Evolutionary conservation across 2,888 invertebrate species (phyloP), one percentile per base, ranked within the genome.

Genomic region (Hypena proboscidalis): DNA sequence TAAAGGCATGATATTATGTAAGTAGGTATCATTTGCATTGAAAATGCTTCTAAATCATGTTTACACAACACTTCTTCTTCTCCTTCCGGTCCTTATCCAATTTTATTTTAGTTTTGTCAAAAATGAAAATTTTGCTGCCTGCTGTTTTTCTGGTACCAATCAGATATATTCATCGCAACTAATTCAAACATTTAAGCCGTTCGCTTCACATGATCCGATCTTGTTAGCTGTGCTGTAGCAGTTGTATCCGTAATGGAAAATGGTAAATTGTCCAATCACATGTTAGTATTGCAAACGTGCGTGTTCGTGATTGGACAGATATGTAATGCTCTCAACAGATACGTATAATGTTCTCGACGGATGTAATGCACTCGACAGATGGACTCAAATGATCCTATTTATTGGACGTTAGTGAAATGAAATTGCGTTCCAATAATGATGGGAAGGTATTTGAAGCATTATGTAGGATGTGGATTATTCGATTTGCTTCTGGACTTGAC

Each of bases 211-310:
- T 58, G 62, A 67, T 58, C 49, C 39, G 27, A 60, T 58, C 69
- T 69, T 66, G 74, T 74, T 70, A 70, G 47, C 40, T 54, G 45
- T 42, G 43, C 43, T 64, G 70, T 71, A 68, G 70, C 45, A 60
- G 64, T 65, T 50, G 49, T 60, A 58, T 56, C 52, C 48, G 56
- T 70, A 70, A 77, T 78, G 67, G 70, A 62, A 70, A 70, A 70
- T 66, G 61, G 70, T 70, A 80, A 81, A 83, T 80, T 80, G 81
- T 70, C 76, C 81, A 82, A 83, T 83, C 76, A 73, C 58, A 69
- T 49, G 60, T 57, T 55, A 58, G 65, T 51, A 61, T 49, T 65
- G 35, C 58, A 48, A 51, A 61, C 73, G 69, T 74, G 74, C 71
- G 62, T 65, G 63, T 30, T 29, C 39, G 62, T 73, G 74, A 77